phyloP scores from a whole-genome alignment of 2,113 vertebrate species.

The Bettongia penicillata region DNA sequence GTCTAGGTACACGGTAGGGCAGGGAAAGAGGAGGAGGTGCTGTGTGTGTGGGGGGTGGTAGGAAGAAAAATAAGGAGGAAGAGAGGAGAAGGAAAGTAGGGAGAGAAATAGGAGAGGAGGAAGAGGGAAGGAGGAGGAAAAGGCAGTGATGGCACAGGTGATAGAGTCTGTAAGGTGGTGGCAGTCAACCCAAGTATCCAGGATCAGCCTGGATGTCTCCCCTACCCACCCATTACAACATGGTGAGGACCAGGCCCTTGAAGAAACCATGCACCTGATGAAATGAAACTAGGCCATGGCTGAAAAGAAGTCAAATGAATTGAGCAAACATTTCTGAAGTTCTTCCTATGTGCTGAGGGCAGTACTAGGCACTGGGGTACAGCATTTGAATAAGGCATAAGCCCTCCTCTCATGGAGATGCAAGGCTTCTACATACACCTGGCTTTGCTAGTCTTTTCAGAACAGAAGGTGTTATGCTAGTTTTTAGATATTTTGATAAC shows the following conservation, averaged over 20 bases:
- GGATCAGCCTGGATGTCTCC: neutral
- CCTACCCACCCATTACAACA: neutral
- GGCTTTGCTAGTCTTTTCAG: neutral
- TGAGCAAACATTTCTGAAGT: neutral
- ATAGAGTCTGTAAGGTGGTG: neutral
- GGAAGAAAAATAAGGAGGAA: neutral
- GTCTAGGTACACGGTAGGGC: neutral
- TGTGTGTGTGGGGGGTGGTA: neutral
- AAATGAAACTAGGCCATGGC: neutral
- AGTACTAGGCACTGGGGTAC: neutral
- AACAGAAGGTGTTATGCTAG: neutral
- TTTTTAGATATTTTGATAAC: neutral
- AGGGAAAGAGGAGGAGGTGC: neutral
- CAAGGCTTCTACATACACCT: neutral
- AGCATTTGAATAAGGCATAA: neutral
- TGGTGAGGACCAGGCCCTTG: neutral
- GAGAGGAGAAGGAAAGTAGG: too few species aligned
- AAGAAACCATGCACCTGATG: neutral
- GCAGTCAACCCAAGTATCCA: neutral
- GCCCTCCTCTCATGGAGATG: neutral
- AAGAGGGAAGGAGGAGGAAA: neutral
- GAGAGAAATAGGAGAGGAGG: neutral
- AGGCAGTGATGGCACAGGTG: too few species aligned
- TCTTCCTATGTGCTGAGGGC: neutral
- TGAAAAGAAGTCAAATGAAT: neutral